Evolutionary conservation across 2,113 vertebrate genomes (phyloP), one percentile per base, ranked within the genome.

Genomic region (Indicator indicator): DNA sequence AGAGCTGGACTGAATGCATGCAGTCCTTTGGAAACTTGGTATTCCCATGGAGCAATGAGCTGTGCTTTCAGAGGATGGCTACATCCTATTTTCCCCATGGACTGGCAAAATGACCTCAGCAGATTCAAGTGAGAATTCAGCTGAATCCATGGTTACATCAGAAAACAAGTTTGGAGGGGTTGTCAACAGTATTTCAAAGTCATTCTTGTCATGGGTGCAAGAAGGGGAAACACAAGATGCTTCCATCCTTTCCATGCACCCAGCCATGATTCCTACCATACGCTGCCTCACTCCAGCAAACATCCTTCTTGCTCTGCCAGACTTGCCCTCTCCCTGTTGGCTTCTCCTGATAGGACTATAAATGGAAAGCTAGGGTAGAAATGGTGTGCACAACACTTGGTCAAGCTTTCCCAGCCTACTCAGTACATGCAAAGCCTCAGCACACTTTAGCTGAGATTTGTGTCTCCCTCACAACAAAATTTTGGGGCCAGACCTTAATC

Each of bases 361-460:
- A 54, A 48, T 18, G 0, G 5, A 46, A 62, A 69, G 23, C 15
- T 76, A 76, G 24, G 7, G 14, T 1, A n/a, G 24, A 55, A 69
- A 48, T 0, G 12, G 30, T 0, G 33, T 0, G 17, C 33, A 1
- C 46, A 54, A 3, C 2, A 1, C 65, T 4, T 11, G 9, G 7
- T 6, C 63, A 33, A 14, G 14, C 2, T 21, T 21, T 48, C 67
- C 38, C 4, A 7, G 63, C n/a, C 60, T 6, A 21, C 46, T 18
- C 1, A 4, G 24, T 18, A 56, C 38, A 42, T 3, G 5, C 40
- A 14, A 4, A 24, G 75, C 54, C n/a, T 26, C 3, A 50, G 40
- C 6, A 48, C 30, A 3, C 21, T 28, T 19, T 2, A 38, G 56
- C 16, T 46, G 52, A 90, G 16, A 15, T 7, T 5, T 48, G 72